Evolutionary conservation across 2,888 invertebrate genomes (phyloP).

Genomic region (Seira musarum): DNA sequence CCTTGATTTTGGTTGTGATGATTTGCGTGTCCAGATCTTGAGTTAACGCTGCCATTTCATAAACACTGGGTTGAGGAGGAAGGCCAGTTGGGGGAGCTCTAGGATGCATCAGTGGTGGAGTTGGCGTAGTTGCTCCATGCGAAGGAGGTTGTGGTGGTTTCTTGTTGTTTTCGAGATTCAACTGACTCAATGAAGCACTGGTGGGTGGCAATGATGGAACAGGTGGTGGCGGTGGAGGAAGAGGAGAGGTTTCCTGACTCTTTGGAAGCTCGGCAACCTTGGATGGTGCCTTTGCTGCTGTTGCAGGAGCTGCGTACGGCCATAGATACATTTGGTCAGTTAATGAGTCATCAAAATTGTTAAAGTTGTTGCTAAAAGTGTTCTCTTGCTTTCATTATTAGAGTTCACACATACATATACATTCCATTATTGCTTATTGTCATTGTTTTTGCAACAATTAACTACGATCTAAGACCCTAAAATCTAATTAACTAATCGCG

Average conservation of each 20-base stretch:
- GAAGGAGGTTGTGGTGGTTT: slow-evolving; percentile 62
- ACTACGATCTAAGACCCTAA: too few species aligned
- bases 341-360: background rate
- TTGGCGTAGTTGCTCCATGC: slow-evolving; percentile 62
- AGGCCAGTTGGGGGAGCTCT: slow-evolving; percentile 64
- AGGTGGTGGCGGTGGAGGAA: slow-evolving; percentile 77
- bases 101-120: slow-evolving; percentile 59
- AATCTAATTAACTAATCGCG: background rate
- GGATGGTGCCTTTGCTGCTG: slow-evolving; percentile 69
- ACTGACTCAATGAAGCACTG: slow-evolving; percentile 39
- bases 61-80: slow-evolving; percentile 87
- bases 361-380: background rate
- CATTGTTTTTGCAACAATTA: background rate
- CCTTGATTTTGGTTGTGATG: slow-evolving; percentile 97
- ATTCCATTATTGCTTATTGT: background rate
- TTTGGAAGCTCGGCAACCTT: slow-evolving; percentile 68
- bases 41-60: slow-evolving; percentile 97
- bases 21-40: slow-evolving; percentile 97
- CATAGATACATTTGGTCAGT: background rate
- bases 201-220: slow-evolving; percentile 77
- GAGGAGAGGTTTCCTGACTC: slow-evolving; percentile 72
- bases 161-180: slow-evolving; percentile 55
- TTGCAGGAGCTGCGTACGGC: slow-evolving; percentile 63
- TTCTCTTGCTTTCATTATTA: slow-evolving; percentile 75
- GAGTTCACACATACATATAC: slow-evolving; percentile 31